A percentile compares a stretch with the other conserved stretches of the same genome.
Conservation (phyloP, 2,113 vertebrate species). For the Corapipo altera region DNA sequence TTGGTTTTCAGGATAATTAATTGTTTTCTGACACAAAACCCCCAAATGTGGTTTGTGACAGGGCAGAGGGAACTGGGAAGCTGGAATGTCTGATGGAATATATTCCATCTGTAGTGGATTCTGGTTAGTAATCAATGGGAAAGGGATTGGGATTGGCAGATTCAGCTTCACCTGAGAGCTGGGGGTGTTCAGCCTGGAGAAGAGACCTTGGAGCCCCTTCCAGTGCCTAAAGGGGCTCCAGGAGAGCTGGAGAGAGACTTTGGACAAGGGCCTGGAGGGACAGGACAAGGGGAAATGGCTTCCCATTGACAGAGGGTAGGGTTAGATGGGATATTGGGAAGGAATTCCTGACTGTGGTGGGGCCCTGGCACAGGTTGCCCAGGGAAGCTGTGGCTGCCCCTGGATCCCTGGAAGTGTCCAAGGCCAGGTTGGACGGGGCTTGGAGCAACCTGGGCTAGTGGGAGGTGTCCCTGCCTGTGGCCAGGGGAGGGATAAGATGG, state of each 20-base stretch:
- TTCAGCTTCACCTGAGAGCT: neutral
- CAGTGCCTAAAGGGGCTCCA: neutral
- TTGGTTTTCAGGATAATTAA: constrained; percentile 52
- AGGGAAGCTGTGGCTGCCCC: neutral
- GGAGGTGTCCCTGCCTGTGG: neutral
- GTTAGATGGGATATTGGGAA: rapidly evolving
- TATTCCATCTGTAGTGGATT: rapidly evolving
- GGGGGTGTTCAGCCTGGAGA: neutral
- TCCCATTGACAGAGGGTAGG: neutral
- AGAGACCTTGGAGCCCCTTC: neutral
- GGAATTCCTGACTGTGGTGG: rapidly evolving
- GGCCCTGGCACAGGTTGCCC: neutral
- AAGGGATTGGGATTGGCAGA: neutral
- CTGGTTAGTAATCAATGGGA: rapidly evolving
- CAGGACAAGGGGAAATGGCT: neutral
- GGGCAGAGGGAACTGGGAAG: neutral
- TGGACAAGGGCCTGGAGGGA: neutral
- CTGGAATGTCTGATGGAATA: neutral
- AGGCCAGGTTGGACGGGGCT: rapidly evolving
- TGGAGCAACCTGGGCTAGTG: rapidly evolving
- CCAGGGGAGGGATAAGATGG: neutral
- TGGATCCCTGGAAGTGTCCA: neutral
- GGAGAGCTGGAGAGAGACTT: neutral
- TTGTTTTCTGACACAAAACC: neutral
- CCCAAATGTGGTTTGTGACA: neutral